These are phyloP conservation scores for Eulimnadia texana DNA, from an alignment of 1,140 invertebrate genomes.

Conservation along the genomic window DNA sequence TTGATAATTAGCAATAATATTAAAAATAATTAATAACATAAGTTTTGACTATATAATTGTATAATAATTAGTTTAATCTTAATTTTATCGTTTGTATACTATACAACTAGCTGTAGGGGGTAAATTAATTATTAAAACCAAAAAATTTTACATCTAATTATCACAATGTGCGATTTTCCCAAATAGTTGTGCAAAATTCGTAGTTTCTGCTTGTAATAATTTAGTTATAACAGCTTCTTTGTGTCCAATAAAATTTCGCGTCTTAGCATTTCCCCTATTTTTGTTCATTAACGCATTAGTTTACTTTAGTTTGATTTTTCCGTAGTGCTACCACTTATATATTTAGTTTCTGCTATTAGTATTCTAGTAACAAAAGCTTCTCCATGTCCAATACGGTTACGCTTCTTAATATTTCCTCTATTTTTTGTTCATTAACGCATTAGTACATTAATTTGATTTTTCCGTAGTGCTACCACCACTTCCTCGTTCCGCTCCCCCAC, in stretches of 20 bases:
- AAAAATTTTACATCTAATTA: no score
- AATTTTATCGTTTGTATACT: no score
- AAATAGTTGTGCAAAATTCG: no score
- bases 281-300: background rate
- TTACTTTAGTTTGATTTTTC: background rate
- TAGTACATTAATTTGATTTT: background rate
- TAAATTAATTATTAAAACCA: no score
- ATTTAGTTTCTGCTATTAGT: background rate
- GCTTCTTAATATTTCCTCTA: background rate
- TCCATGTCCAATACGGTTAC: background rate
- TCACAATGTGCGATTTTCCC: no score
- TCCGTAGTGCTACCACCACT: conserved; percentile 2
- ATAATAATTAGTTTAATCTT: no score
- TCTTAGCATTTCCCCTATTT: background rate
- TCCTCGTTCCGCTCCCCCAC: conserved; percentile 13
- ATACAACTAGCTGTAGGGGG: no score
- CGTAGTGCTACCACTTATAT: background rate
- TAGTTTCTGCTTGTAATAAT: no score
- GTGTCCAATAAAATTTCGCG: background rate
- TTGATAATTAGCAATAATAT: no score
- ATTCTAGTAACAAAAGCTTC: background rate
- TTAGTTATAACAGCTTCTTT: no score
- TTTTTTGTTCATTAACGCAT: background rate
- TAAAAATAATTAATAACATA: no score
- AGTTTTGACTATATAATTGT: no score